Conservation (phyloP, 2,113 vertebrate genomes). For the Trachemys scripta region DNA sequence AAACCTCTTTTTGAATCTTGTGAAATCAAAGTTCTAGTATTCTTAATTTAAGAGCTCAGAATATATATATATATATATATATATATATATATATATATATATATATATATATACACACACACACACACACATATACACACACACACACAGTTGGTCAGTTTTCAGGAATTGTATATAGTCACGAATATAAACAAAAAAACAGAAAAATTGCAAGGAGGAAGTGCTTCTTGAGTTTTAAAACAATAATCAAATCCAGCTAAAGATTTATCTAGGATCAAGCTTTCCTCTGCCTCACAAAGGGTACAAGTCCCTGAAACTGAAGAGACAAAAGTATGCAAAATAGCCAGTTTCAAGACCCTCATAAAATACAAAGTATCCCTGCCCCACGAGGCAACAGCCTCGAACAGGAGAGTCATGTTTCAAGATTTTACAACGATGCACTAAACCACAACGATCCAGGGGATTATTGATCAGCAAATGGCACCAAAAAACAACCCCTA, state of each 20-base stretch:
- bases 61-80: neutral
- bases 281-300: neutral
- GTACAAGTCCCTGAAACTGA: neutral
- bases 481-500: neutral
- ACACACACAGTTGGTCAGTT: neutral
- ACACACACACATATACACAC: too few relatives aligned
- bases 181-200: neutral
- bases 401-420: neutral
- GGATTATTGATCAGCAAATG: neutral
- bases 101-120: too few relatives aligned
- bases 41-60: neutral
- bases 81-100: neutral
- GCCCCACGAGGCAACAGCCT: neutral
- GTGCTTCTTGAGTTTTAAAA: neutral
- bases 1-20: neutral
- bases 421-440: neutral
- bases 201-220: neutral
- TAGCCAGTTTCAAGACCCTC: neutral
- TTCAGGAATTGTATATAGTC: neutral
- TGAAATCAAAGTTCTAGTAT: neutral
- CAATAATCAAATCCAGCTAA: neutral
- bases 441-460: neutral
- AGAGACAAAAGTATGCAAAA: neutral
- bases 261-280: neutral
- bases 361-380: neutral